Conservation (phyloP, 2,113 vertebrate species). For the Xiphorhynchus elegans region DNA sequence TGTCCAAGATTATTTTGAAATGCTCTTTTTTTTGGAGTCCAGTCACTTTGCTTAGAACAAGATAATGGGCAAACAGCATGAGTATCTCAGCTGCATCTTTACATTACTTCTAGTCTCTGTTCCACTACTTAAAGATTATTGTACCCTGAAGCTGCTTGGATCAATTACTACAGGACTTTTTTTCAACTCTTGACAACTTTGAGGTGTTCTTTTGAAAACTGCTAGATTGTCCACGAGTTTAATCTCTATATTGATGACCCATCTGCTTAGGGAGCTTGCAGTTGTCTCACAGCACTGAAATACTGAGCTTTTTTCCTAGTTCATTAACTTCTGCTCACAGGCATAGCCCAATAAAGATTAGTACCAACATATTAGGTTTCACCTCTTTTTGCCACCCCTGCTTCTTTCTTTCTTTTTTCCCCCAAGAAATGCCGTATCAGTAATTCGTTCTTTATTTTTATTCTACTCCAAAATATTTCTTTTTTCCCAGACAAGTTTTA, state of each 20-base stretch:
- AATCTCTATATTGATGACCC: slow-evolving; percentile 24
- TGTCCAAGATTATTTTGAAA: not conserved
- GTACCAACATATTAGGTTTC: not conserved
- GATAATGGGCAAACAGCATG: not conserved
- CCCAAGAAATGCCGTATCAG: not conserved
- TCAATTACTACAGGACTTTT: not conserved
- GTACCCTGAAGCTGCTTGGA: not conserved
- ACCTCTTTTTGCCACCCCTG: not conserved
- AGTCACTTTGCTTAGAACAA: not conserved
- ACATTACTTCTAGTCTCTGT: not conserved
- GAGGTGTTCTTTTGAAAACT: slow-evolving; percentile 4
- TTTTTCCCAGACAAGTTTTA: not conserved
- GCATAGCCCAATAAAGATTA: not conserved
- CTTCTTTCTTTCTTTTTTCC: not conserved
- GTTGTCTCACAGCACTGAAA: not conserved
- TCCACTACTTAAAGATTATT: not conserved
- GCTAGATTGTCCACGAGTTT: not conserved
- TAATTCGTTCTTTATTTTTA: not conserved
- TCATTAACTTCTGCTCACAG: slow-evolving; percentile 22
- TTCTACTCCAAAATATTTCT: not conserved
- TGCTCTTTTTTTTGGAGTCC: not conserved
- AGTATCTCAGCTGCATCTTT: not conserved
- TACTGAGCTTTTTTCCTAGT: not conserved
- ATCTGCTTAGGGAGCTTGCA: slow-evolving; percentile 1
- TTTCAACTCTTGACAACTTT: not conserved